Conservation (phyloP, 2,888 invertebrate species). For the Augiades crinisus region DNA sequence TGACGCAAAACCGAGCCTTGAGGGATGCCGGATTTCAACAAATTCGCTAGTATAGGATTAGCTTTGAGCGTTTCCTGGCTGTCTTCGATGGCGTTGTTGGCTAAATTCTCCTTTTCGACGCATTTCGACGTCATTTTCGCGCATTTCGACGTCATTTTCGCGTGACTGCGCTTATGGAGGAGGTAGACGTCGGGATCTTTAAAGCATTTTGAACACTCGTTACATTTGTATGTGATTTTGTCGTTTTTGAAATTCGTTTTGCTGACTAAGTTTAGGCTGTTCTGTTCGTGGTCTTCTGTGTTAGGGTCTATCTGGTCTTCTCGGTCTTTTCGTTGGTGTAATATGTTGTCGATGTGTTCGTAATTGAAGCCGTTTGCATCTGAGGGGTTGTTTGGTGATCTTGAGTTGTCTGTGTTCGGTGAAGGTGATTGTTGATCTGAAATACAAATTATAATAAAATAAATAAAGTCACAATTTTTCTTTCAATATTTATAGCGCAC, state of each 20-base stretch:
- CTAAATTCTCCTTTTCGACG: constrained; percentile 52
- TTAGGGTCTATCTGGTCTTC: not conserved
- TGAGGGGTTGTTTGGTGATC: not conserved
- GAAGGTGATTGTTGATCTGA: constrained; percentile 28
- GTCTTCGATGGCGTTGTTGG: constrained; percentile 35
- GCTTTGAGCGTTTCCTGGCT: constrained; percentile 54
- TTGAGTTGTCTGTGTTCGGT: constrained; percentile 6
- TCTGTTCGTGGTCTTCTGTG: constrained; percentile 12
- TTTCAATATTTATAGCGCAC: too few relatives aligned
- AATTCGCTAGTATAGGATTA: constrained; percentile 66
- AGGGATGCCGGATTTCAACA: constrained; percentile 44
- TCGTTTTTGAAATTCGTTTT: constrained; percentile 12
- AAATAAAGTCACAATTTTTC: not conserved
- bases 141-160: too few relatives aligned
- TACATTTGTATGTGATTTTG: constrained; percentile 49
- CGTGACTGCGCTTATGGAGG: constrained; percentile 58
- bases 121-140: constrained; percentile 10
- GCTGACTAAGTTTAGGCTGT: constrained; percentile 12
- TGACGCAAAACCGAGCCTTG: constrained; percentile 33
- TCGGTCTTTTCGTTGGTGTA: not conserved
- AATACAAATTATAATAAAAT: constrained; percentile 7
- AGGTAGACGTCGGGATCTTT: constrained; percentile 71
- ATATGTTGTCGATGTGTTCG: constrained; percentile 3
- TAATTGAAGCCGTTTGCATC: constrained; percentile 6
- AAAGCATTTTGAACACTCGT: constrained; percentile 66